These are phyloP conservation scores for Dipus sagitta DNA, from an alignment of 2,797 vertebrate species.

Conservation along the genomic window DNA sequence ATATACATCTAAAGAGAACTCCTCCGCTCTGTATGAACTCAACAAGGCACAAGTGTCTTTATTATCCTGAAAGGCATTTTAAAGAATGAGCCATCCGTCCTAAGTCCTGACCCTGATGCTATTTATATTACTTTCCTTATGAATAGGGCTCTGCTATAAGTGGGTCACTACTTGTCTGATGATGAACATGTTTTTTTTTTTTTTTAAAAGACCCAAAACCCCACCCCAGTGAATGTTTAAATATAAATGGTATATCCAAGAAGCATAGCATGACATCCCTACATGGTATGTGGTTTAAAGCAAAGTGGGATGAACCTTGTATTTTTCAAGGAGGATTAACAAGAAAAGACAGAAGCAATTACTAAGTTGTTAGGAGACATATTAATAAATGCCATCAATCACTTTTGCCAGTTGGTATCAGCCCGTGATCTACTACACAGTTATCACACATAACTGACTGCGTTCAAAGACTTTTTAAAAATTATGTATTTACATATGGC, in stretches of 20 bases:
- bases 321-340: constrained; percentile 11
- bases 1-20: neutral
- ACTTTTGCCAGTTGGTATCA: neutral
- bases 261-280: neutral
- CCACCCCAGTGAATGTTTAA: neutral
- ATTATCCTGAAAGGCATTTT: neutral
- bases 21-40: neutral
- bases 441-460: neutral
- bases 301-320: neutral
- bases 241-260: neutral
- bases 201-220: neutral
- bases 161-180: neutral
- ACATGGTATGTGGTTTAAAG: neutral
- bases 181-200: no score
- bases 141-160: neutral
- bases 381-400: neutral
- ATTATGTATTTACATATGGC: no score
- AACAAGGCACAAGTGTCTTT: neutral
- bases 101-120: neutral
- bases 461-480: neutral
- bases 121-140: neutral
- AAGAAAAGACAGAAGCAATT: neutral
- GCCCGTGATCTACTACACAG: neutral
- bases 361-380: neutral
- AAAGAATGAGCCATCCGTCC: neutral